A percentile compares a stretch with the other conserved stretches of the same genome.
Evolutionary conservation across 2,888 invertebrate species (phyloP).

Genomic region (Morpho achilles): DNA sequence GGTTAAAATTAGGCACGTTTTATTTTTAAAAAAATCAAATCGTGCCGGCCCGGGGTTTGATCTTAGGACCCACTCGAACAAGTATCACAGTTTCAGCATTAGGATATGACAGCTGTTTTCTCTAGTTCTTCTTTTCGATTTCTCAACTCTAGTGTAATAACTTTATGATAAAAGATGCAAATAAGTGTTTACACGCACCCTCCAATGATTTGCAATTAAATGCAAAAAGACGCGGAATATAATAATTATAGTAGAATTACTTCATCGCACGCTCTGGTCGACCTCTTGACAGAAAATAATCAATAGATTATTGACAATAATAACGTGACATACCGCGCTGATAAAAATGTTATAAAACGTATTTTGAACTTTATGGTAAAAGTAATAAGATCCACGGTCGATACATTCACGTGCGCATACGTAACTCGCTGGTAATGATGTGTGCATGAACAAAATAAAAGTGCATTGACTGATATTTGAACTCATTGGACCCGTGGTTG

Average conservation of each 20-base stretch:
- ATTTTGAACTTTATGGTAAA: constrained; percentile 11
- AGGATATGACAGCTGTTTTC: no score
- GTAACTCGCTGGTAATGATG: constrained; percentile 4
- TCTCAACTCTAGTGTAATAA: no score
- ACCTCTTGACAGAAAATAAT: constrained; percentile 29
- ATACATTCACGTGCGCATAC: constrained; percentile 1
- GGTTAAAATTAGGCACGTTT: no score
- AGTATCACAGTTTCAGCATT: no score
- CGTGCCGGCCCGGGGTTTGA: no score
- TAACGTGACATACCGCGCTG: constrained; percentile 23
- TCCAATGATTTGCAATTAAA: neutral
- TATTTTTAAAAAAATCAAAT: no score
- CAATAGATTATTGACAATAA: constrained; percentile 28
- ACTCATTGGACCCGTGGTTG: constrained; percentile 12
- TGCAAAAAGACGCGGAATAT: constrained; percentile 5
- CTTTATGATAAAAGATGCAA: neutral
- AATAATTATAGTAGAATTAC: constrained; percentile 4
- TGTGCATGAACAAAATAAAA: constrained; percentile 21
- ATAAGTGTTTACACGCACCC: neutral
- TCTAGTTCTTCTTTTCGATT: no score
- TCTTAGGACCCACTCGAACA: no score
- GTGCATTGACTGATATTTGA: constrained; percentile 29
- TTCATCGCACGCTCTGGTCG: constrained; percentile 18
- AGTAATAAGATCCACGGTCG: constrained; percentile 7
- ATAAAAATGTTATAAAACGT: constrained; percentile 10